Evolutionary conservation across 2,113 vertebrate genomes (phyloP).

Genomic region (Hemiscyllium ocellatum): DNA sequence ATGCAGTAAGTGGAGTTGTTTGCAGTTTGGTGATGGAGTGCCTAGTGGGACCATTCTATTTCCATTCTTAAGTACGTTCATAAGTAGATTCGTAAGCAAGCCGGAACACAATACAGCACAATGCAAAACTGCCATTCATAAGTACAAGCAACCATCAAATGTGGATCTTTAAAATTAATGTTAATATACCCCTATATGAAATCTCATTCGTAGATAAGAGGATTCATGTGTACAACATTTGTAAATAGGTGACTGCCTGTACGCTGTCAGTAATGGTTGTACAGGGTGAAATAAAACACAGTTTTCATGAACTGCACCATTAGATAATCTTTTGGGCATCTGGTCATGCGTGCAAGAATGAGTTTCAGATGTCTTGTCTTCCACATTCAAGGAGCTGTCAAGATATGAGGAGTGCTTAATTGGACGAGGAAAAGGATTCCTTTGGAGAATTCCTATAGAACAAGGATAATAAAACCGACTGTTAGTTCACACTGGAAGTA

Average conservation of each 20-base stretch:
- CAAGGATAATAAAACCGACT: neutral
- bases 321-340: neutral
- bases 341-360: neutral
- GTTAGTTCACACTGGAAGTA: neutral
- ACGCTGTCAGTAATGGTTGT: neutral
- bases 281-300: neutral
- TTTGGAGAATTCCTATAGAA: neutral
- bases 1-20: conserved; percentile 56
- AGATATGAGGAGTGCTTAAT: neutral
- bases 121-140: no score
- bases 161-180: no score
- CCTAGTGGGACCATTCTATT: neutral
- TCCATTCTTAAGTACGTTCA: no score
- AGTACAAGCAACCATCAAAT: no score
- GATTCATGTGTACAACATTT: no score
- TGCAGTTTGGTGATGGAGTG: neutral
- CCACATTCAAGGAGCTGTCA: neutral
- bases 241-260: no score
- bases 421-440: neutral
- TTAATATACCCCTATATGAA: no score
- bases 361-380: neutral
- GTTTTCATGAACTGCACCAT: neutral
- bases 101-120: no score
- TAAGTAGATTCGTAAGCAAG: no score
- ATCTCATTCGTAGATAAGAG: no score